A percentile compares a stretch with the other conserved stretches of the same genome.
These are phyloP conservation scores for Pristionchus mayeri DNA, from an alignment of 2,888 invertebrate genomes.

Conservation along the genomic window DNA sequence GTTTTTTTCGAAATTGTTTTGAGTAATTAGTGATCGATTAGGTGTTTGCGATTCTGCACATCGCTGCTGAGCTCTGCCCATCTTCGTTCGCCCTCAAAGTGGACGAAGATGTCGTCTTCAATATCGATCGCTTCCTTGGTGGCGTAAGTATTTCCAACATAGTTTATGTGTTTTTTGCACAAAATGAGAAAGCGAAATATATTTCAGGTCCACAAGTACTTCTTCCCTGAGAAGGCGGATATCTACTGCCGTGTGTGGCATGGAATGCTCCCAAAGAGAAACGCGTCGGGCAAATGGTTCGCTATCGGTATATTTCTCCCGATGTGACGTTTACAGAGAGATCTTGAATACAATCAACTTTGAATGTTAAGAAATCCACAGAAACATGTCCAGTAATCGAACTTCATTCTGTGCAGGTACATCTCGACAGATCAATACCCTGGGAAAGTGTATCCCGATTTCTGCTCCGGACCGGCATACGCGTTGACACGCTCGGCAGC, in stretches of 20 bases:
- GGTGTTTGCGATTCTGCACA: conserved; percentile 25
- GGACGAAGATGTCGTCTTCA: conserved; percentile 44
- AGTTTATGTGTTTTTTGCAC: not conserved
- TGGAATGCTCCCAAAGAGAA: not conserved
- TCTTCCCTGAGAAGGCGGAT: not conserved
- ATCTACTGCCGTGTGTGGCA: conserved; percentile 36
- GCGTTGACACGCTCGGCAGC: conserved; percentile 7
- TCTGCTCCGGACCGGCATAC: conserved; percentile 31
- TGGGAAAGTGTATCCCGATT: not conserved
- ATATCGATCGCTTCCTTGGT: conserved; percentile 37
- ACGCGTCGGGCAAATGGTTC: not conserved
- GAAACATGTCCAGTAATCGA: no score
- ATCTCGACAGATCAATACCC: not conserved
- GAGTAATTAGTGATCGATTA: no score
- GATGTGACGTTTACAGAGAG: no score
- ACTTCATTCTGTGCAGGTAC: no score
- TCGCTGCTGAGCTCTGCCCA: not conserved
- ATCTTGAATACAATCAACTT: no score
- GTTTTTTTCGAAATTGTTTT: not conserved
- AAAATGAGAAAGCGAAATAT: no score
- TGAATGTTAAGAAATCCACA: no score
- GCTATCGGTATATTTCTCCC: not conserved
- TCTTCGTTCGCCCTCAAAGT: conserved; percentile 19
- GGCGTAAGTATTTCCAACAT: not conserved
- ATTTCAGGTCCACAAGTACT: not conserved